A percentile compares a stretch with the other conserved stretches of the same genome.
Evolutionary conservation across 37 sponge, comb jelly and placozoan genomes (phyloP).

Genomic region (Ephydatia muelleri): DNA sequence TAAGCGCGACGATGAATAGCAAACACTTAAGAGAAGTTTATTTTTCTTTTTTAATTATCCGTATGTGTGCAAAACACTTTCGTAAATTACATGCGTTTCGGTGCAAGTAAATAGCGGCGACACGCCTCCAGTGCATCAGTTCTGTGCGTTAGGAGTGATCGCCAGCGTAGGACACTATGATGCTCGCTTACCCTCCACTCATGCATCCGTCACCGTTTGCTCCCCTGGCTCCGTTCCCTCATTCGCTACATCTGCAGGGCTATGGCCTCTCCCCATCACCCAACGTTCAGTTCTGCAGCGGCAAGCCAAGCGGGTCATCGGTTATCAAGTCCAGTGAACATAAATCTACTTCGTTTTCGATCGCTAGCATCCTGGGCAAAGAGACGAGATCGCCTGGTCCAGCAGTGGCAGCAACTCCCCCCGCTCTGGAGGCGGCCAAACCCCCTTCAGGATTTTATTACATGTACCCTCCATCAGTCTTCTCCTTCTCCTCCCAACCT

Average conservation of each 20-base stretch:
- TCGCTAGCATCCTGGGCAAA: conserved; percentile 53
- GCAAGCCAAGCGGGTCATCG: background rate
- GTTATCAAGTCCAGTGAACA: conserved; percentile 11
- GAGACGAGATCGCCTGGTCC: background rate
- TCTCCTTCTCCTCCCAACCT: background rate
- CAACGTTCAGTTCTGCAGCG: conserved; percentile 19
- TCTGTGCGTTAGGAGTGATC: background rate
- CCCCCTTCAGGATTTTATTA: conserved; percentile 30
- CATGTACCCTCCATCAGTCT: conserved; percentile 20
- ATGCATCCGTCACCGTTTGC: conserved; percentile 38
- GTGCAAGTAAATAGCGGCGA: background rate
- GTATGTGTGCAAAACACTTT: background rate
- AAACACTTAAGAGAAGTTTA: background rate
- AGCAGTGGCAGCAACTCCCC: background rate
- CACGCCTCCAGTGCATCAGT: conserved; percentile 7
- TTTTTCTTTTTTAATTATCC: background rate
- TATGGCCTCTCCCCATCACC: background rate
- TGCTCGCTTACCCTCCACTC: conserved; percentile 53
- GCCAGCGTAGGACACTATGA: conserved; percentile 26
- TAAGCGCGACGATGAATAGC: background rate
- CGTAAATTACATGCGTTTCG: background rate
- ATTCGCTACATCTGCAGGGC: background rate
- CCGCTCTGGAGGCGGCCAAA: background rate
- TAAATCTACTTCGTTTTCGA: conserved; percentile 44
- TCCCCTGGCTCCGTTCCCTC: conserved; percentile 20